phyloP scores from a whole-genome alignment of 2,113 vertebrate species.

The Myotis lucifugus region DNA sequence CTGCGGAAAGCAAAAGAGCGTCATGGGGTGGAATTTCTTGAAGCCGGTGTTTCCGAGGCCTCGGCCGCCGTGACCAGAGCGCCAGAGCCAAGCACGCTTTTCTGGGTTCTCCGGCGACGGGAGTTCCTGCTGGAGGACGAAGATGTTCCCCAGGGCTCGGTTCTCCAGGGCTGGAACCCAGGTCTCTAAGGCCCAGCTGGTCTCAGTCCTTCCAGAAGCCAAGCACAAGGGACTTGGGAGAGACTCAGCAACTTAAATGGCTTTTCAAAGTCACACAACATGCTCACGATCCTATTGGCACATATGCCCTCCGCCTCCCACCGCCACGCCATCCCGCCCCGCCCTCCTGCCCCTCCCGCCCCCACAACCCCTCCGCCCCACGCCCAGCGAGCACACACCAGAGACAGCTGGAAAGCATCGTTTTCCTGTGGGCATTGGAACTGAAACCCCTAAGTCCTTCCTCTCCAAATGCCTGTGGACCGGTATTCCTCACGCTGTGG shows the following conservation, averaged over 20 bases:
- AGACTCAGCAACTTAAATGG: neutral
- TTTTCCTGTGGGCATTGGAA: neutral
- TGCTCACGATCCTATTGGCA: neutral
- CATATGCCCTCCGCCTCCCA: neutral
- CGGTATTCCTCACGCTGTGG: conserved; percentile 42
- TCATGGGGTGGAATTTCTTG: neutral
- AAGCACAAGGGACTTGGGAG: neutral
- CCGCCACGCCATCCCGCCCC: no score
- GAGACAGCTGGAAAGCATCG: neutral
- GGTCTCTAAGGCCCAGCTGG: neutral
- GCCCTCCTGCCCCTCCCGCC: neutral
- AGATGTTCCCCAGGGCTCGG: neutral
- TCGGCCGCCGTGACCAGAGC: neutral
- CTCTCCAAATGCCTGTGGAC: neutral
- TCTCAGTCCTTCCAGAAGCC: neutral
- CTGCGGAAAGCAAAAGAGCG: neutral
- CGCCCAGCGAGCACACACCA: neutral
- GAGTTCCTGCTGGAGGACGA: neutral
- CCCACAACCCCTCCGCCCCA: no score
- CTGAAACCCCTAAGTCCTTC: neutral
- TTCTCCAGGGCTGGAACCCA: neutral
- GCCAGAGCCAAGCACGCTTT: neutral
- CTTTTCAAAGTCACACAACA: neutral
- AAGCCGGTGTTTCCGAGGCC: neutral
- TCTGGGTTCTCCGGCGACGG: neutral